Conservation (phyloP, 2,888 invertebrate species). For the Trichacis sp. region DNA sequence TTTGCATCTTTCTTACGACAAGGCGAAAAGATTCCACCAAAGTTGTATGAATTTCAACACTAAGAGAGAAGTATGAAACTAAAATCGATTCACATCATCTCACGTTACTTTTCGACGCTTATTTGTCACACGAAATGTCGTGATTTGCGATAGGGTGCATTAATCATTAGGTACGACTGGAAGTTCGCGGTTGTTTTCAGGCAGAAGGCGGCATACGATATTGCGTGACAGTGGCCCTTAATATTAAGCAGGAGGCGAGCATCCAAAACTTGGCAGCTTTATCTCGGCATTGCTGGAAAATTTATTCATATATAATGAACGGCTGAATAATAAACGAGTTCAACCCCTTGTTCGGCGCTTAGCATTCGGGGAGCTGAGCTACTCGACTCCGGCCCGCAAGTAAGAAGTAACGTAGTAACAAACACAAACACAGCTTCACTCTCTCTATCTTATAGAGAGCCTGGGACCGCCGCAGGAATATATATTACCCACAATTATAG, state of each 20-base stretch:
- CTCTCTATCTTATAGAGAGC: constrained; percentile 21
- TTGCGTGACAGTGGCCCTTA: constrained; percentile 68
- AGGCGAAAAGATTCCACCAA: too few relatives aligned
- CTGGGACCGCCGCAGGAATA: constrained; percentile 42
- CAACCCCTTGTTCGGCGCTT: constrained; percentile 68
- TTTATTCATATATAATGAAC: constrained; percentile 70
- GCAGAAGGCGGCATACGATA: constrained; percentile 66
- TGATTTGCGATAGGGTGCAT: constrained; percentile 51
- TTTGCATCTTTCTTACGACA: neutral
- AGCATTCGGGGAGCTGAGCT: constrained; percentile 47
- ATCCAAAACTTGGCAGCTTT: constrained; percentile 69
- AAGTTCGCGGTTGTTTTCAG: constrained; percentile 58
- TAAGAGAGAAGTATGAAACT: neutral
- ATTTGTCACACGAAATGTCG: constrained; percentile 43
- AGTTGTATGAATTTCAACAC: too few relatives aligned
- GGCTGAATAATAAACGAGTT: constrained; percentile 65
- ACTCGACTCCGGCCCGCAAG: constrained; percentile 30
- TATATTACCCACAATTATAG: constrained; percentile 62
- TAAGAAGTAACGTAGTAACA: constrained; percentile 67
- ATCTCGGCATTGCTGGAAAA: constrained; percentile 70
- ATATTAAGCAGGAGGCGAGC: constrained; percentile 63
- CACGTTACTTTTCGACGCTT: constrained; percentile 30
- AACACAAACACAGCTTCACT: constrained; percentile 46
- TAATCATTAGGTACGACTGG: constrained; percentile 49
- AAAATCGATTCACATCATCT: neutral